phyloP scores from a whole-genome alignment of 2,113 vertebrate species.

The Cyanoramphus novaezelandiae region DNA sequence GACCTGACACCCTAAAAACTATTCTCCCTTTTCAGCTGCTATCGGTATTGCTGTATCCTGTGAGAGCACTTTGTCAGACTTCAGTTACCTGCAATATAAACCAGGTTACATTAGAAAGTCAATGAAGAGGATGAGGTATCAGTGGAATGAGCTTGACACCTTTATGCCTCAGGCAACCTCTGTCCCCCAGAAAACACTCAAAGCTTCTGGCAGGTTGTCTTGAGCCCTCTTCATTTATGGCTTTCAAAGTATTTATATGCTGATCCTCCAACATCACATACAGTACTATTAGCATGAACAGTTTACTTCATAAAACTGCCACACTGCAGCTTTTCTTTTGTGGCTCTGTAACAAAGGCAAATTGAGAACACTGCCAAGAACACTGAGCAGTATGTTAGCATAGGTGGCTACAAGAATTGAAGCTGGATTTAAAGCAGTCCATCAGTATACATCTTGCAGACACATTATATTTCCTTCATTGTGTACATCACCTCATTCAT shows the following conservation, averaged over 20 bases:
- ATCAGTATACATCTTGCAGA: background rate
- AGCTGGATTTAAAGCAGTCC: background rate
- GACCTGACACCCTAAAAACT: background rate
- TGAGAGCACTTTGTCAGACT: background rate
- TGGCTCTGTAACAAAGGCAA: background rate
- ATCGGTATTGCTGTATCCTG: background rate
- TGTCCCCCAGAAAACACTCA: background rate
- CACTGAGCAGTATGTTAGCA: background rate
- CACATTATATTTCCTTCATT: background rate
- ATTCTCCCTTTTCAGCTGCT: background rate
- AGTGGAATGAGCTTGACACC: background rate
- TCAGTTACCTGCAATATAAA: background rate
- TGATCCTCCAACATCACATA: background rate
- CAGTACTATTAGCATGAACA: background rate
- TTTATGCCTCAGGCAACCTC: background rate
- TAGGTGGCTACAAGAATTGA: background rate
- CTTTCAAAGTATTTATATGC: background rate
- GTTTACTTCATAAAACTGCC: background rate
- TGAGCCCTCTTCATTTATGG: background rate
- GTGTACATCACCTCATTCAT: background rate
- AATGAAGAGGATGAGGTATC: background rate
- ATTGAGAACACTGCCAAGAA: background rate
- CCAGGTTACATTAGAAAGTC: background rate
- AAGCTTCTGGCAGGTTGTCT: background rate
- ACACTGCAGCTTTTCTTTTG: background rate